Base-by-base conservation (phyloP, 2,888 invertebrate genomes). In the Amphipyra berbera region DNA sequence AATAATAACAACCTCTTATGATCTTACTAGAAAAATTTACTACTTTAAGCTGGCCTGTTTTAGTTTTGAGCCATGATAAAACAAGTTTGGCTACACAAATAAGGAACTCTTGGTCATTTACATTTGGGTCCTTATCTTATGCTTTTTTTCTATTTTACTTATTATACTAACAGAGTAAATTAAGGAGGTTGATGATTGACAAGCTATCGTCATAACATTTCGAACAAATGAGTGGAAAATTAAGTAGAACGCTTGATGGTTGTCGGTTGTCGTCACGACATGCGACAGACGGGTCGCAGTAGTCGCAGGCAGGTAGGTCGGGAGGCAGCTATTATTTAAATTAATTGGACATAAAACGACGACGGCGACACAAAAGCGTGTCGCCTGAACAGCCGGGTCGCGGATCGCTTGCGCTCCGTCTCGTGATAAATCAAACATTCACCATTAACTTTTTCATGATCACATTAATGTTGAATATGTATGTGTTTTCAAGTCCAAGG, bases 311-410 rank as follows among this genome's bases (percentile, higher is more conserved):
- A 92, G 91, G 92, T 91, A 92, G 90, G 89, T 87, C 86, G 88
- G 85, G 85, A 88, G 88, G 89, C 86, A 82, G 91, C 92, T 90
- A 92, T 93, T 92, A 93, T 93, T 93, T 92, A 93, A 93, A 93
- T 93, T 92, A 93, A 93, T 93, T 93, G 92, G 91, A 91, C 90
- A 89, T 91, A 90, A 91, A 93, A 92, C 90, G 90, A 90, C 86
- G 85, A 88, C 82, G 83, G 81, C 82, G 84, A 87, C 84, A 86
- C 83, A 85, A 84, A 82, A 89, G 86, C 89, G 88, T 90, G 89
- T 90, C 90, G 89, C 82, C 82, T 79, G 81, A 83, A 82, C 82
- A 87, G 84, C 82, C 84, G 83, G 79, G 83, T 77, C 79, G 82
- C 83, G 81, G 79, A 79, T 78, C 77, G 76, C 76, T 75, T 69